Percentiles rank a stretch among this genome's conserved stretches.
These are phyloP conservation scores for Chironomus riparius DNA, from an alignment of 2,888 invertebrate species.

Conservation along the genomic window DNA sequence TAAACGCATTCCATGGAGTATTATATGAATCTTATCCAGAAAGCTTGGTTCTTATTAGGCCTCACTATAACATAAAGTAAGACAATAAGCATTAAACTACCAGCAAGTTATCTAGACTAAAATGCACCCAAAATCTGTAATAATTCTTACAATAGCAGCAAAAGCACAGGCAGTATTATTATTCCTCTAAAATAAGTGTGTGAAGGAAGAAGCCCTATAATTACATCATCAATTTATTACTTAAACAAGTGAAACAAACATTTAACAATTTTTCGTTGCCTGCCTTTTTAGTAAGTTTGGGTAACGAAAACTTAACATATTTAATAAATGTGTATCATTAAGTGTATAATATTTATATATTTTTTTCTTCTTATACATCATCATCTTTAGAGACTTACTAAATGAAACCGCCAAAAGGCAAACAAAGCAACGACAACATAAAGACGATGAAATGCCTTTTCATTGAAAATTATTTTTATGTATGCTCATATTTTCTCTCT, in stretches of 20 bases:
- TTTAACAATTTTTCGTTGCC: constrained; percentile 19
- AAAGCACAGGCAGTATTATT: background rate
- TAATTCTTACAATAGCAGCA: background rate
- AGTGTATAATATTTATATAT: background rate
- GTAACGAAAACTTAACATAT: constrained; percentile 13
- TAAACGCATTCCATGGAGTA: too few species aligned
- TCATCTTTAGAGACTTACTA: background rate
- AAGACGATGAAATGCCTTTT: background rate
- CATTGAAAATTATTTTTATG: too few species aligned
- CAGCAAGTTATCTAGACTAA: too few species aligned
- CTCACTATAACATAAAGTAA: too few species aligned
- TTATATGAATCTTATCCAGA: too few species aligned
- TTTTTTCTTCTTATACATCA: background rate
- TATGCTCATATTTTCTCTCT: too few species aligned
- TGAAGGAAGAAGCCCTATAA: constrained; percentile 8
- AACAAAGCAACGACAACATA: background rate
- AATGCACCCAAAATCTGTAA: too few species aligned
- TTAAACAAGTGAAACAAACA: constrained; percentile 18
- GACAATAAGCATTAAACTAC: too few species aligned
- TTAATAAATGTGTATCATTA: constrained; percentile 23
- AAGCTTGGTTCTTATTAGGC: too few species aligned
- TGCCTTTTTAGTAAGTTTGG: background rate
- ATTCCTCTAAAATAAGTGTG: background rate
- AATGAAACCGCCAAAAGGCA: constrained; percentile 18
- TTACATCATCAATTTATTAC: constrained; percentile 25